Base-by-base conservation (phyloP, 2,113 vertebrate genomes). In the Amazona guildingii region DNA sequence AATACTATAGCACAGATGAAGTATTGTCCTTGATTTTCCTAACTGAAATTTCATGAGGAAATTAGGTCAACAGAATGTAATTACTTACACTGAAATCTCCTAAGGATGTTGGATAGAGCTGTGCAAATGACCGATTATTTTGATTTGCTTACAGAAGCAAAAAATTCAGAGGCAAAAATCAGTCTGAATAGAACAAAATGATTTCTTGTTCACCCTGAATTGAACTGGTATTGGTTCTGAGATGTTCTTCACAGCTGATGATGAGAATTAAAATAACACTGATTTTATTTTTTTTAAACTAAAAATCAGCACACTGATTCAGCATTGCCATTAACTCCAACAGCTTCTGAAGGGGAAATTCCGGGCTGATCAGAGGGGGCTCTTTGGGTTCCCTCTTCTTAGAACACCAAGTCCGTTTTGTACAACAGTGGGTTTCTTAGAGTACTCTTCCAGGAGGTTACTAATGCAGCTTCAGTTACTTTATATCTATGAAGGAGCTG, bases 51-150 rank as follows among this genome's bases (percentile, higher is more conserved):
- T 94, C 25, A 2, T 75, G 31, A 86, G 66, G 69, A 95, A 95
- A 94, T 96, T 95, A 89, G 90, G 93, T 92, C 96, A 96, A 92
- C 59, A 87, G 90, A 96, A 89, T 91, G 95, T 96, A 97, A 96
- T 94, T 96, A 93, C 81, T 83, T 96, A 77, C 75, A 68, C 61
- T 87, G 78, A 89, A 95, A 89, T 74, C 89, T 94, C 90, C 88
- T 94, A 79, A 77, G 95, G 88, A 72, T 67, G 64, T 48, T 43
- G 83, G 19, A 14, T 85, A 92, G 74, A 75, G 83, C 77, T 92
- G 68, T 92, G 89, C 74, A 96, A 95, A 95, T 87, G 78, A 66
- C 62, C 89, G 78, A 87, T 92, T 92, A 68, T 91, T 95, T 90
- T 95, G n/a, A 59, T 76, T 85, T 96, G 89, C 81, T 94, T 97